phyloP scores from a whole-genome alignment of 2,888 invertebrate species.

The Chrysolina americana region DNA sequence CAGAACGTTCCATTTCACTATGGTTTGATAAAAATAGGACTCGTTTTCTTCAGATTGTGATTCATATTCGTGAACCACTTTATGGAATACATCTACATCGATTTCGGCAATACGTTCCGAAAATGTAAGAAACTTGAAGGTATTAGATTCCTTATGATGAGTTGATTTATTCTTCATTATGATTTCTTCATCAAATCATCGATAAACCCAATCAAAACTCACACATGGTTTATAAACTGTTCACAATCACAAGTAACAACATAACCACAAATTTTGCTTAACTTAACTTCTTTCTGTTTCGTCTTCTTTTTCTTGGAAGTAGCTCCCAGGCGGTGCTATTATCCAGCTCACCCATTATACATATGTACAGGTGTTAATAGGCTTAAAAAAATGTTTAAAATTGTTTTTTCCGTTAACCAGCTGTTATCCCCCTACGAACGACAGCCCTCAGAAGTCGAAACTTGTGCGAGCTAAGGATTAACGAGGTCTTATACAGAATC shows the following conservation, averaged over 20 bases:
- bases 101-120: conserved; percentile 88
- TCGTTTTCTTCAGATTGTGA: conserved; percentile 78
- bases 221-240: not conserved
- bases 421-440: no score
- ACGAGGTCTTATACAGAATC: no score
- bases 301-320: not conserved
- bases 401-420: no score
- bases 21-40: conserved; percentile 85
- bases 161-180: conserved; percentile 80
- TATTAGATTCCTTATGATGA: conserved; percentile 83
- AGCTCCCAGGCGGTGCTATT: no score
- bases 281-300: not conserved
- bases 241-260: not conserved
- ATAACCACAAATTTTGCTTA: not conserved
- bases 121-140: conserved; percentile 91
- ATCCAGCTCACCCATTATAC: no score
- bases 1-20: conserved; percentile 91
- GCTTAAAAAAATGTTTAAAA: no score
- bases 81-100: conserved; percentile 90
- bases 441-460: no score
- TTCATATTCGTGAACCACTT: conserved; percentile 84
- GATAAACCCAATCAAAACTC: not conserved
- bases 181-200: conserved; percentile 8
- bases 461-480: no score
- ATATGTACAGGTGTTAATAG: no score